phyloP scores from a whole-genome alignment of 2,888 invertebrate genomes.

The Drosophila parthenogenetica region DNA sequence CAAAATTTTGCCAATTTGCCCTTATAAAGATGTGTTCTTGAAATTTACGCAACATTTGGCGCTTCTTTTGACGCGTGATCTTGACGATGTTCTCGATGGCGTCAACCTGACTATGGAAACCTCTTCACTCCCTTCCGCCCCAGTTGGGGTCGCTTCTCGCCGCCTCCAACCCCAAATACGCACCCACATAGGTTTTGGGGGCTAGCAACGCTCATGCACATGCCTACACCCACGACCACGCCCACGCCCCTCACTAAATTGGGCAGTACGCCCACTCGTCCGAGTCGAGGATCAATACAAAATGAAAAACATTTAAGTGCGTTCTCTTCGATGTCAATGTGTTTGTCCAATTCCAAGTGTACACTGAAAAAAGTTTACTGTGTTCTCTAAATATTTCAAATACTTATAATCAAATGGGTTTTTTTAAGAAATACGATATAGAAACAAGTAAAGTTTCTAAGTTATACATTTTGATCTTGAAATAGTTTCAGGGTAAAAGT shows the following conservation, averaged over 20 bases:
- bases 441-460: too few species aligned
- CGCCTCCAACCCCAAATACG: not conserved
- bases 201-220: constrained; percentile 7
- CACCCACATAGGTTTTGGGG: not conserved
- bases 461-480: too few species aligned
- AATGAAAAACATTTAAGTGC: constrained; percentile 50
- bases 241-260: constrained; percentile 6
- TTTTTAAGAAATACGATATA: too few species aligned
- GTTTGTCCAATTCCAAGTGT: constrained; percentile 70
- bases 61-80: constrained; percentile 71
- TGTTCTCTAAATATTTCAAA: too few species aligned
- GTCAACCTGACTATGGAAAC: constrained; percentile 65
- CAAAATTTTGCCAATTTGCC: constrained; percentile 39
- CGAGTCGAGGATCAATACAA: constrained; percentile 43
- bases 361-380: not conserved
- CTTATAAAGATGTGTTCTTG: constrained; percentile 68
- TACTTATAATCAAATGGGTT: too few species aligned
- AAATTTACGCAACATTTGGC: constrained; percentile 80
- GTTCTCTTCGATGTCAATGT: constrained; percentile 21
- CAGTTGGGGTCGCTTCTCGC: too few species aligned
- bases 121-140: not conserved
- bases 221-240: not conserved
- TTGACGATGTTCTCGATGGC: constrained; percentile 65
- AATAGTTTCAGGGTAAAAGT: too few species aligned
- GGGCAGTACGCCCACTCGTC: constrained; percentile 46